Evolutionary conservation across 2,888 invertebrate genomes (phyloP).

Genomic region (Halictus ligatus): DNA sequence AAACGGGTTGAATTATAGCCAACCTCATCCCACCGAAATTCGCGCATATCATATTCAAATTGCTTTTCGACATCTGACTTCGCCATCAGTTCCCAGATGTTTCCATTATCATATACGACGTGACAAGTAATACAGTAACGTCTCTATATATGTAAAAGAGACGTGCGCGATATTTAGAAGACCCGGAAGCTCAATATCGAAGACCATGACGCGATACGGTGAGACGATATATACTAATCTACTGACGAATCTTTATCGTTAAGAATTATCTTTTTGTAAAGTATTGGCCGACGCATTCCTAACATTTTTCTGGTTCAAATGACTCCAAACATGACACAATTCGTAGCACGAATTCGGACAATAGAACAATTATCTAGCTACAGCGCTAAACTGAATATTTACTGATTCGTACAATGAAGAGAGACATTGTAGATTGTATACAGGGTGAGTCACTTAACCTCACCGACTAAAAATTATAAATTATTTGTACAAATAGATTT

Average conservation of each 20-base stretch:
- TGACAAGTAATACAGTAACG: not conserved
- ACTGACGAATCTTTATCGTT: not conserved
- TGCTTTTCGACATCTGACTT: not conserved
- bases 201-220: no score
- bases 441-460: not conserved
- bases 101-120: not conserved
- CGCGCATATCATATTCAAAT: not conserved
- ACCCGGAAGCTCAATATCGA: not conserved
- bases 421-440: not conserved
- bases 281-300: not conserved
- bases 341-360: not conserved
- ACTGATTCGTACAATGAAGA: not conserved
- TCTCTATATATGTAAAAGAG: constrained; percentile 5
- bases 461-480: not conserved
- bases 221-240: not conserved
- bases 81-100: not conserved
- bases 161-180: not conserved
- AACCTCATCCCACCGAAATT: not conserved
- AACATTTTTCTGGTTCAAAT: not conserved
- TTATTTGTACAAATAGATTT: not conserved
- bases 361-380: not conserved
- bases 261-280: not conserved
- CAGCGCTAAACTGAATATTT: not conserved
- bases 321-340: not conserved
- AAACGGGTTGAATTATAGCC: not conserved